Conservation (phyloP, 2,797 vertebrate genomes). For the Trichosurus vulpecula region DNA sequence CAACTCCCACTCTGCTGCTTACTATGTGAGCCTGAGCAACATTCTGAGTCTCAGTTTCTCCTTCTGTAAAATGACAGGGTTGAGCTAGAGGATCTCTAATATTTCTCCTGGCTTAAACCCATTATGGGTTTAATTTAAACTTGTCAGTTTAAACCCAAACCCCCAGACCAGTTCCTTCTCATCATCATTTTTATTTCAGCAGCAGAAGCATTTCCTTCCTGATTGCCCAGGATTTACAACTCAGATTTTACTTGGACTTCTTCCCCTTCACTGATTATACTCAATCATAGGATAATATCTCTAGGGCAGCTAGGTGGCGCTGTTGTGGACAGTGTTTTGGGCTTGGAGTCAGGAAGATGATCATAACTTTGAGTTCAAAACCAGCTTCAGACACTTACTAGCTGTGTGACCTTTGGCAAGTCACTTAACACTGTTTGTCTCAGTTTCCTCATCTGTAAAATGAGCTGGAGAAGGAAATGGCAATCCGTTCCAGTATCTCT, state of each 20-base stretch:
- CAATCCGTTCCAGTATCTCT: not conserved
- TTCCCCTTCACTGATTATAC: not conserved
- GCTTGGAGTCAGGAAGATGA: not conserved
- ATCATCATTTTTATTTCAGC: not conserved
- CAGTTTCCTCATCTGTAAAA: not conserved
- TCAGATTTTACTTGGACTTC: not conserved
- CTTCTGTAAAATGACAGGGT: not conserved
- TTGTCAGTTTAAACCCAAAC: not conserved
- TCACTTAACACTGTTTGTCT: not conserved
- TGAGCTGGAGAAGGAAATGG: not conserved
- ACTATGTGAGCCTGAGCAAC: not conserved
- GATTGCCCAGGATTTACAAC: not conserved
- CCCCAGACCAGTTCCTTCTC: not conserved
- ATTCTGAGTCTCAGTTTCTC: not conserved
- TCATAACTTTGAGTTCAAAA: not conserved
- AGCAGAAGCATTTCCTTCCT: not conserved
- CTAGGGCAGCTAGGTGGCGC: not conserved
- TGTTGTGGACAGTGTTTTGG: not conserved
- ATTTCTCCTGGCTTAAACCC: not conserved
- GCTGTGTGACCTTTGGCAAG: not conserved
- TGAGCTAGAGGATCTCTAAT: not conserved
- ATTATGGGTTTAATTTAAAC: not conserved
- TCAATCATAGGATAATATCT: not conserved
- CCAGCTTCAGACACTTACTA: not conserved
- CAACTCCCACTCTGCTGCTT: not conserved